Evolutionary conservation across 1,140 invertebrate species (phyloP).

Genomic region (Monomorium pharaonis): DNA sequence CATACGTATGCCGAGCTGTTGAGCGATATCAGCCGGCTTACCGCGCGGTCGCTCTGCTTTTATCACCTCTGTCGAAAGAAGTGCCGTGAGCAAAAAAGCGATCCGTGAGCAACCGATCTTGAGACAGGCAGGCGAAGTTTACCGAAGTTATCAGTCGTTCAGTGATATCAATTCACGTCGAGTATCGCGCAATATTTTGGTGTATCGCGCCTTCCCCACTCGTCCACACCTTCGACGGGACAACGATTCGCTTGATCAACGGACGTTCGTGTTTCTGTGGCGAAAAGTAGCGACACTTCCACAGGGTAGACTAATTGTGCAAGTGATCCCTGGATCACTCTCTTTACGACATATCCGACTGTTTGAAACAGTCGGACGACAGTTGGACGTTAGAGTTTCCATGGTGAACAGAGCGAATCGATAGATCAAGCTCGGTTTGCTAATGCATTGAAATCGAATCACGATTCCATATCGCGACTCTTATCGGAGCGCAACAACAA

Average conservation of each 20-base stretch:
- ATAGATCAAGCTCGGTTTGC: background rate
- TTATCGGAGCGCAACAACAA: slow-evolving; percentile 1
- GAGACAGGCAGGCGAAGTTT: slow-evolving; percentile 66
- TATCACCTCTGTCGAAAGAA: slow-evolving; percentile 32
- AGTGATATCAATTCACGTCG: slow-evolving; percentile 63
- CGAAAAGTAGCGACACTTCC: background rate
- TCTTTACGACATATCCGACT: background rate
- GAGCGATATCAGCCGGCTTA: slow-evolving; percentile 30
- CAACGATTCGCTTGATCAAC: too few relatives aligned
- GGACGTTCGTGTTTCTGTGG: background rate
- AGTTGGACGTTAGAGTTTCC: background rate
- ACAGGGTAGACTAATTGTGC: background rate
- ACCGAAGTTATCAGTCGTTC: slow-evolving; percentile 74
- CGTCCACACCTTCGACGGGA: background rate
- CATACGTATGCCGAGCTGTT: slow-evolving; percentile 52
- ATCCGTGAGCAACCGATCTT: slow-evolving; percentile 41
- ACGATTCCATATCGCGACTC: background rate
- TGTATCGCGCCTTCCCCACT: slow-evolving; percentile 8
- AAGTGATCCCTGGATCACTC: background rate
- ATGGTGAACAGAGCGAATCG: background rate
- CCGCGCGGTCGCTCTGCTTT: background rate
- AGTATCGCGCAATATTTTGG: slow-evolving; percentile 43
- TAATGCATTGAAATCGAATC: background rate
- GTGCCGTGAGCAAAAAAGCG: slow-evolving; percentile 78
- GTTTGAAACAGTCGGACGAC: background rate